A percentile compares a stretch with the other conserved stretches of the same genome.
Evolutionary conservation across 2,888 invertebrate genomes (phyloP).

Genomic region (Limnephilus marmoratus): DNA sequence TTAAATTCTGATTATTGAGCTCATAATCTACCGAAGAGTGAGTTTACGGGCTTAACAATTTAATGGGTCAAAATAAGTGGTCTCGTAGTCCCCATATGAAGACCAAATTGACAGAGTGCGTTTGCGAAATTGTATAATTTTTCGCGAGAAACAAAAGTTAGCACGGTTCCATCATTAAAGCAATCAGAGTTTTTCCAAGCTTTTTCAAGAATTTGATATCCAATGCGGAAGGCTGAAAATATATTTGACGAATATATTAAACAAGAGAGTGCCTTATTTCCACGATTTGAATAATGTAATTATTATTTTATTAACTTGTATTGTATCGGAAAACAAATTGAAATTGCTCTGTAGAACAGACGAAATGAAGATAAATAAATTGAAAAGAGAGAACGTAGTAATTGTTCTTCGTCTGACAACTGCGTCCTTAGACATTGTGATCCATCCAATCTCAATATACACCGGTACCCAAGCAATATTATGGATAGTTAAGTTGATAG

Average conservation of each 20-base stretch:
- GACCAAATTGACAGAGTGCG: too few species aligned
- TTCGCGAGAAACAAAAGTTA: too few species aligned
- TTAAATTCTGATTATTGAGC: background rate
- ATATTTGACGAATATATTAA: background rate
- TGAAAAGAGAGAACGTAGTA: too few species aligned
- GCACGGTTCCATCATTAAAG: too few species aligned
- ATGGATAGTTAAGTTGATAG: background rate
- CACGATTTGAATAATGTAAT: background rate
- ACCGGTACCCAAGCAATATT: background rate
- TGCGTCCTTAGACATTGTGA: background rate
- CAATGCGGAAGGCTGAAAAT: background rate
- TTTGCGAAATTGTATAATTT: too few species aligned
- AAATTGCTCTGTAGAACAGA: conserved; percentile 3
- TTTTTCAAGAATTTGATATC: too few species aligned
- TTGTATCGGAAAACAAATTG: conserved; percentile 26
- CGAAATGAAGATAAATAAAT: conserved; percentile 3
- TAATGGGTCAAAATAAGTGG: too few species aligned
- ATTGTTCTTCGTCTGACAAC: conserved; percentile 19
- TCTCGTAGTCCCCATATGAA: too few species aligned
- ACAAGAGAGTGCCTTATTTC: background rate
- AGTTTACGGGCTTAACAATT: too few species aligned
- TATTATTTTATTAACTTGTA: background rate
- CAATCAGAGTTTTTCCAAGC: too few species aligned
- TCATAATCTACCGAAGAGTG: background rate
- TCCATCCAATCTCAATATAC: background rate